phyloP scores from a whole-genome alignment of 53 echinoderm and acorn worm genomes.

The Luidia sarsii region DNA sequence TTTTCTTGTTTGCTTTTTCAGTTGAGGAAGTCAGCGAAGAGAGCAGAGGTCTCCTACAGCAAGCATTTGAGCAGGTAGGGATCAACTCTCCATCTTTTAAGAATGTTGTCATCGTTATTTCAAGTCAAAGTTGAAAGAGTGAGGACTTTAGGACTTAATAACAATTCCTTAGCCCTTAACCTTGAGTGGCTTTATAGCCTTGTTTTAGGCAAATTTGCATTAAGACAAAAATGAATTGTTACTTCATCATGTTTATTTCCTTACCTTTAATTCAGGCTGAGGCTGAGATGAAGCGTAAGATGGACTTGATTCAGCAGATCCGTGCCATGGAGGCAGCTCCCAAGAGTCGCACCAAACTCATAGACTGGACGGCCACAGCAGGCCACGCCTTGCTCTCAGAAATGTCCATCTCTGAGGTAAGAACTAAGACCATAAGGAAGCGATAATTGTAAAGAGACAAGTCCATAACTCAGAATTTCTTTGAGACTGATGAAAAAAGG shows the following conservation, averaged over 20 bases:
- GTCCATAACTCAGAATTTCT: too few species aligned
- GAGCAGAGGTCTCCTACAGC: conserved; percentile 82
- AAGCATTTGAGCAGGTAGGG: conserved; percentile 91
- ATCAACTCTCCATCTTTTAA: not conserved
- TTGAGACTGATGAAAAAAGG: too few species aligned
- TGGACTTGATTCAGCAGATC: conserved; percentile 96
- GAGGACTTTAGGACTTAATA: not conserved
- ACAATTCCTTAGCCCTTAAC: too few species aligned
- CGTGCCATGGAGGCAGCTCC: conserved; percentile 92
- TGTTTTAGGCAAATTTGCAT: too few species aligned
- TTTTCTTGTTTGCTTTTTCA: conserved; percentile 43
- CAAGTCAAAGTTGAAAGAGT: too few species aligned
- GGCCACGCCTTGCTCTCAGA: conserved; percentile 93
- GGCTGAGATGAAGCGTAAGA: conserved; percentile 95
- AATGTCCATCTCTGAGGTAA: conserved; percentile 99
- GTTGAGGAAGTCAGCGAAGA: conserved; percentile 97
- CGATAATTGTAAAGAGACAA: too few species aligned
- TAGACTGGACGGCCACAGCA: conserved; percentile 92
- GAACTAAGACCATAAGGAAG: not conserved
- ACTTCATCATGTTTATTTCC: too few species aligned
- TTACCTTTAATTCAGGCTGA: too few species aligned
- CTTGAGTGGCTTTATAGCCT: too few species aligned
- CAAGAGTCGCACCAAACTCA: conserved; percentile 79
- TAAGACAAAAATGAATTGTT: too few species aligned
- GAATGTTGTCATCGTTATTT: too few species aligned